These are phyloP conservation scores for Mactromeris polynyma DNA, from an alignment of 2,888 invertebrate species.

Conservation along the genomic window DNA sequence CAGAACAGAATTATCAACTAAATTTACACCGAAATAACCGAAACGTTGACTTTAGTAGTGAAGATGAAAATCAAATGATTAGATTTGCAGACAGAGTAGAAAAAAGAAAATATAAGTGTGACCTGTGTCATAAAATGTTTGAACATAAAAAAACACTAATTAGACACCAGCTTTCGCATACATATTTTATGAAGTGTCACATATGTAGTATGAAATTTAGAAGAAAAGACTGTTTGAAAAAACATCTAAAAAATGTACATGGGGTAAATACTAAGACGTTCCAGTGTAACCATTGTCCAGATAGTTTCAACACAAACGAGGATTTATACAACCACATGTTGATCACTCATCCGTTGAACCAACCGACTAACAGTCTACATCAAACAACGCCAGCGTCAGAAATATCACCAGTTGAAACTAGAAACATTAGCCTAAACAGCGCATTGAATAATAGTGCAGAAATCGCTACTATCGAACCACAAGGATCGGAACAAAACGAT, in stretches of 20 bases:
- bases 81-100: not conserved
- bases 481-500: too few relatives aligned
- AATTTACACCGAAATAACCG: too few relatives aligned
- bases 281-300: too few relatives aligned
- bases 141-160: too few relatives aligned
- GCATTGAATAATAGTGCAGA: constrained; percentile 26
- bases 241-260: too few relatives aligned
- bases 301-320: too few relatives aligned
- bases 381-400: constrained; percentile 13
- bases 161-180: too few relatives aligned
- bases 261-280: too few relatives aligned
- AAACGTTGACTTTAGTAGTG: constrained; percentile 22
- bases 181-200: constrained; percentile 25
- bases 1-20: constrained; percentile 1
- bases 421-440: not conserved
- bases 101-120: too few relatives aligned
- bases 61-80: constrained; percentile 34
- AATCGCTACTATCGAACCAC: constrained; percentile 21
- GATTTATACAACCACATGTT: too few relatives aligned
- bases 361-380: not conserved
- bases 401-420: too few relatives aligned
- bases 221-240: constrained; percentile 22
- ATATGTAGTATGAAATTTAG: constrained; percentile 11
- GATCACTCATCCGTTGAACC: constrained; percentile 11
- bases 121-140: too few relatives aligned